Evolutionary conservation across 2,888 invertebrate genomes (phyloP).

Genomic region (Pseudolycoriella hygida): DNA sequence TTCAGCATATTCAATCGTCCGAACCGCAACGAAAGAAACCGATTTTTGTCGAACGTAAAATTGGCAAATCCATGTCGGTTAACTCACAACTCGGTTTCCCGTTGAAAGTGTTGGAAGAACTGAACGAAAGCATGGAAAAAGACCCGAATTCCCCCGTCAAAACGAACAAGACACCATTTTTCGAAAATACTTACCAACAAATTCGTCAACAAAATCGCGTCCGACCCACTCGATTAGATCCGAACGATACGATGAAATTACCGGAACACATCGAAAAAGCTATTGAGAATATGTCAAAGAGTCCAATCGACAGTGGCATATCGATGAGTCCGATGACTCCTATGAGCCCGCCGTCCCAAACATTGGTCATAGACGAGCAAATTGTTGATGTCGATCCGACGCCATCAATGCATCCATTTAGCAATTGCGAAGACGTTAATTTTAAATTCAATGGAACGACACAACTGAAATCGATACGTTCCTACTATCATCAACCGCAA

Average conservation of each 20-base stretch:
- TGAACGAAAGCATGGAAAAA: constrained; percentile 27
- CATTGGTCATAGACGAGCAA: constrained; percentile 8
- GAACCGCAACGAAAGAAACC: constrained; percentile 24
- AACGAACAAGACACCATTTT: constrained; percentile 34
- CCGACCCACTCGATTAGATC: constrained; percentile 16
- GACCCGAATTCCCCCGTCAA: constrained; percentile 23
- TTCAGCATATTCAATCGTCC: constrained; percentile 40
- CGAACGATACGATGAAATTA: constrained; percentile 10
- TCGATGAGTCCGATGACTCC: constrained; percentile 33
- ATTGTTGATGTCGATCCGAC: constrained; percentile 3
- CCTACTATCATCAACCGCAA: constrained; percentile 15
- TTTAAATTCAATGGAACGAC: constrained; percentile 67
- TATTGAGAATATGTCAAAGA: constrained; percentile 1
- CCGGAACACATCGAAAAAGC: constrained; percentile 11
- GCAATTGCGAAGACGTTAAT: constrained; percentile 55
- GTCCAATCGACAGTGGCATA: constrained; percentile 38
- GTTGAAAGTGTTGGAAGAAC: constrained; percentile 29
- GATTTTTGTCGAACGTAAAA: constrained; percentile 27
- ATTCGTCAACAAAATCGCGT: constrained; percentile 40
- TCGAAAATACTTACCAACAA: constrained; percentile 50
- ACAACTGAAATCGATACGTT: constrained; percentile 55
- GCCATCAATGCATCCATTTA: constrained; percentile 46
- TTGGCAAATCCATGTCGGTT: constrained; percentile 28
- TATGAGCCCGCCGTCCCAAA: constrained; percentile 33
- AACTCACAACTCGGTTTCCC: constrained; percentile 29